phyloP scores from a whole-genome alignment of 2,113 vertebrate genomes.

The Pachyramphus minor region DNA sequence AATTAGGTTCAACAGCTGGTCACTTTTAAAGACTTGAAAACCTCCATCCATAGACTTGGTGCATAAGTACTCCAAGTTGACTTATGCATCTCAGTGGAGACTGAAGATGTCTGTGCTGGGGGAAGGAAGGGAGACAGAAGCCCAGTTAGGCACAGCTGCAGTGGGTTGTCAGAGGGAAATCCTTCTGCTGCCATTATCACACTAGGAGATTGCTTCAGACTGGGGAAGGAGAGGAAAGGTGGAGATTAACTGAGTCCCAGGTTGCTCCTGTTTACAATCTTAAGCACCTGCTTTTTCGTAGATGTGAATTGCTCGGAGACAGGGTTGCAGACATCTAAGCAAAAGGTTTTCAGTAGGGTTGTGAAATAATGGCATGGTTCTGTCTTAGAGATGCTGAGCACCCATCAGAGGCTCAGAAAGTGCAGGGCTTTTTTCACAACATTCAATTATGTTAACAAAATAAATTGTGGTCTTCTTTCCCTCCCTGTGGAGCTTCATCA shows the following conservation, averaged over 20 bases:
- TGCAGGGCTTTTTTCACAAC: not conserved
- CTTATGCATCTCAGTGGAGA: not conserved
- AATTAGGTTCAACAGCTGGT: not conserved
- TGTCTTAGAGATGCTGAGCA: not conserved
- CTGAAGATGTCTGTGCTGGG: not conserved
- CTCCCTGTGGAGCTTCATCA: not conserved
- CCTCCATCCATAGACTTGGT: not conserved
- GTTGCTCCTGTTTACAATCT: too few relatives aligned
- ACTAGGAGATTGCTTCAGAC: not conserved
- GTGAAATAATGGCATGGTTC: not conserved
- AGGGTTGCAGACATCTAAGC: not conserved
- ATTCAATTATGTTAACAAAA: not conserved
- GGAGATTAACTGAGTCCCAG: too few relatives aligned
- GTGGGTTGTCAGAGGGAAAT: not conserved
- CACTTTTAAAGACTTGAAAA: not conserved
- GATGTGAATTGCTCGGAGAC: not conserved
- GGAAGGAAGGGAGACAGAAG: not conserved
- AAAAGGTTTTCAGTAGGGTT: not conserved
- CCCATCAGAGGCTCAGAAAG: not conserved
- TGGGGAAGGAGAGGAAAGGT: not conserved
- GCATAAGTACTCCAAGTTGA: not conserved
- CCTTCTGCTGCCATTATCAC: not conserved
- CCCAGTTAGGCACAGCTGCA: not conserved
- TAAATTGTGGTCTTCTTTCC: not conserved
- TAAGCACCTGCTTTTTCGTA: not conserved